These are phyloP conservation scores for Papilio polyxenes DNA, from an alignment of 1,140 invertebrate species.

Conservation along the genomic window DNA sequence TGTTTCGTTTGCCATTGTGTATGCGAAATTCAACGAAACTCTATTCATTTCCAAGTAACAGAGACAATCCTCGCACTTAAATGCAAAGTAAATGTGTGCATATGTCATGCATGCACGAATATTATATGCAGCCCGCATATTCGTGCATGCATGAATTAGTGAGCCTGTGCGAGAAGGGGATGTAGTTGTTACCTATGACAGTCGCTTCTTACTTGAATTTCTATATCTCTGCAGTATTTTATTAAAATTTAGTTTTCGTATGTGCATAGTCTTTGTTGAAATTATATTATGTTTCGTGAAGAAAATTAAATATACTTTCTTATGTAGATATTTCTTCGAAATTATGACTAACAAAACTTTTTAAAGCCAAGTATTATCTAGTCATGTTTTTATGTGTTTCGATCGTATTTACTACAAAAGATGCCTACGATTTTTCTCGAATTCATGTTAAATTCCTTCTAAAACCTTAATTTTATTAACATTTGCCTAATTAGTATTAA, in stretches of 20 bases:
- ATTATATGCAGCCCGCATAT: slow-evolving; percentile 34
- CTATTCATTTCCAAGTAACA: slow-evolving; percentile 37
- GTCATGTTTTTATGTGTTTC: too few relatives aligned
- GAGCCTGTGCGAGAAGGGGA: slow-evolving; percentile 9
- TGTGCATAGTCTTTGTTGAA: slow-evolving; percentile 12
- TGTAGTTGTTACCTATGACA: slow-evolving; percentile 1
- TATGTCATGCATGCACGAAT: slow-evolving; percentile 37
- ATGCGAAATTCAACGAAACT: slow-evolving; percentile 37
- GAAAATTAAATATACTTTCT: not conserved
- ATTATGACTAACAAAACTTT: too few relatives aligned
- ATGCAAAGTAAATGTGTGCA: slow-evolving; percentile 39
- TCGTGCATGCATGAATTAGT: slow-evolving; percentile 31
- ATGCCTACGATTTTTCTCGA: too few relatives aligned
- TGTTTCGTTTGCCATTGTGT: slow-evolving; percentile 33
- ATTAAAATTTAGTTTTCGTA: slow-evolving; percentile 12
- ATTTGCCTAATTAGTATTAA: not conserved
- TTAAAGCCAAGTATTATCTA: too few relatives aligned
- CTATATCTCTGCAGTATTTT: slow-evolving; percentile 22
- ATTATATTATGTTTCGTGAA: slow-evolving; percentile 5
- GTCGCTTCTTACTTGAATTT: slow-evolving; percentile 21
- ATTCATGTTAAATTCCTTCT: not conserved
- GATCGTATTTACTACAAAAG: too few relatives aligned
- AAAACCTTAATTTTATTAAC: not conserved
- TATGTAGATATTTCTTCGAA: not conserved
- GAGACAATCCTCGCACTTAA: slow-evolving; percentile 38